Evolutionary conservation across 1,140 invertebrate genomes (phyloP), one percentile per base, ranked within the genome.

Genomic region (Nephila pilipes): DNA sequence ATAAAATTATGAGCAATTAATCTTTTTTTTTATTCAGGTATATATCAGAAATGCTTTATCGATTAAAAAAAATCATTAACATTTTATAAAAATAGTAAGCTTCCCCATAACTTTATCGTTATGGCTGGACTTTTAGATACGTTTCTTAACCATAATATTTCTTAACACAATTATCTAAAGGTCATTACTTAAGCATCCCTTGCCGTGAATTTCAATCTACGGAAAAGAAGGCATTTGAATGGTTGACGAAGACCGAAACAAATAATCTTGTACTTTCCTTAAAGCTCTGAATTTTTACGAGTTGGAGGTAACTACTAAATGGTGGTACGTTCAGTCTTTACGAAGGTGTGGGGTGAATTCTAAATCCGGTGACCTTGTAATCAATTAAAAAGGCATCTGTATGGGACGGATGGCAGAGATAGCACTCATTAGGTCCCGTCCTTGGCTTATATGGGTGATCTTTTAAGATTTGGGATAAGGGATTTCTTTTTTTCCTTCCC

Each of bases 351-450:
- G 29, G 89, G 69, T 32, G 89, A 81, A 91, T 91, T 14, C 32
- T 16, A 83, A 91, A 91, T 91, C 75, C 46, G 25, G 3, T 91
- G 89, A 91, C 89, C 89, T 91, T 91, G 89, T 91, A 91, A 91
- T 91, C 89, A 91, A 91, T 91, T 91, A 91, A 91, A 91, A 83
- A 57, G 63, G 38, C 89, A 91, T 91, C 29, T 83, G 75, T 91
- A 91, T 91, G 89, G 58, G 58, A 16, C 79, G 20, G 75, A 46
- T 22, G 79, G 38, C 32, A 8, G 55, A 29, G 89, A 91, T 91
- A 91, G 80, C 89, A 29, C 80, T 91, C 89, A 91, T 91, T 91
- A 91, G 79, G 46, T 18, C 25, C 65, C 80, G 89, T 32, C 75
- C 89, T 81, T 91, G 75, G 79, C 69, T 91, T 83, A 63, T 91